These are phyloP conservation scores for Menidia menidia DNA, from an alignment of 2,797 vertebrate species.

Conservation along the genomic window DNA sequence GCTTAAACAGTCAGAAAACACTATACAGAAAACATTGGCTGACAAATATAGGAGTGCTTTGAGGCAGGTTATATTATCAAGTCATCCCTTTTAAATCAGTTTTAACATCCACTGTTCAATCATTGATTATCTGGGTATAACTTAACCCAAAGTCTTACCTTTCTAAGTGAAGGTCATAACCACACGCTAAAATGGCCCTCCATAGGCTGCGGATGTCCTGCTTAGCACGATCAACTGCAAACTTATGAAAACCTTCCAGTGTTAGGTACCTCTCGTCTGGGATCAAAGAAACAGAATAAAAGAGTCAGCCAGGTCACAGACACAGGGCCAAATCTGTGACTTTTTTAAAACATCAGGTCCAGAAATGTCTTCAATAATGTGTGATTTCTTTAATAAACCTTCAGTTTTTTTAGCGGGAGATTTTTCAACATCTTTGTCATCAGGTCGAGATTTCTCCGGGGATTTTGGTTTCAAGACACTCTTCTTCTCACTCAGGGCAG, in stretches of 20 bases:
- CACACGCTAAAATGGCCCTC: constrained; percentile 95
- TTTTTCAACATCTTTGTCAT: constrained; percentile 96
- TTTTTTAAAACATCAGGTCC: too few relatives aligned
- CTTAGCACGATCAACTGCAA: constrained; percentile 94
- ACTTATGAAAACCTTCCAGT: constrained; percentile 96
- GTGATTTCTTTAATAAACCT: constrained; percentile 76
- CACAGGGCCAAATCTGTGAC: not conserved
- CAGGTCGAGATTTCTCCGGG: constrained; percentile 94
- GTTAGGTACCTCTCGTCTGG: constrained; percentile 97
- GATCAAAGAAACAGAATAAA: constrained; percentile 75
- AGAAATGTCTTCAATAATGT: not conserved
- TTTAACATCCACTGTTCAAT: not conserved
- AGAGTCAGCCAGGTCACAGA: not conserved
- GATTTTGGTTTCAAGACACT: constrained; percentile 94
- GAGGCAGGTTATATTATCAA: not conserved
- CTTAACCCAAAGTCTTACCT: constrained; percentile 80
- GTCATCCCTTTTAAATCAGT: not conserved
- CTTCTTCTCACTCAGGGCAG: constrained; percentile 97
- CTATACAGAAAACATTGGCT: not conserved
- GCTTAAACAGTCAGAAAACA: not conserved
- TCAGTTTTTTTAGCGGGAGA: constrained; percentile 96
- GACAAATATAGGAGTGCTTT: not conserved
- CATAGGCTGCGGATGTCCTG: constrained; percentile 98
- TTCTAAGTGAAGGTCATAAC: constrained; percentile 97
- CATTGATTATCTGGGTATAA: not conserved